Base-by-base conservation (phyloP, 1,140 invertebrate species). In the Drosophila albomicans region DNA sequence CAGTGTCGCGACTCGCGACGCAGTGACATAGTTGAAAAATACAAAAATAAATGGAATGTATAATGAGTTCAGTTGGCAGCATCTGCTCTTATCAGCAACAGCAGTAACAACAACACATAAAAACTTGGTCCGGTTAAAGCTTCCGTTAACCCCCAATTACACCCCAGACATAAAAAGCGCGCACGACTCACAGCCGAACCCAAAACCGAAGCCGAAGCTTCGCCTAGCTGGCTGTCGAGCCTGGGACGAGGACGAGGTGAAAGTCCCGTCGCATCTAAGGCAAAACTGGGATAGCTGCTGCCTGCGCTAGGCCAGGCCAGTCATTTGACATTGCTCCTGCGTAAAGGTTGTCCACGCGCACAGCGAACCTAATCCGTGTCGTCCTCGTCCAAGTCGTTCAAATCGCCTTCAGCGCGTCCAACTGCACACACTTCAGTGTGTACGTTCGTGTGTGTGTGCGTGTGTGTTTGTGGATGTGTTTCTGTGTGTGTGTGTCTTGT, bases 291-390 rank as follows among this genome's bases (percentile, higher is more conserved):
- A 85, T 88, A 82, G 81, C 82, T 86, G 79, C 73, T 66, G 62
- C 65, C 64, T 79, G 61, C 65, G 65, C 81, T 78, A 64, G 65
- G 78, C 68, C 87, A 63, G 65, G 78, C 68, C 87, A 92, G 91
- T 92, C 88, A 81, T 91, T 92, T 91, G 91, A 89, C 91, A 86
- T 91, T 92, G 91, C 82, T 92, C 84, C 87, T 84, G 78, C 77
- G 73, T 84, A 85, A 92, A 92, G 91, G 91, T 92, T 92, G 91
- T 92, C 80, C 86, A 62, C 69, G 81, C 79, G 79, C 81, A 62
- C 35, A 73, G 61, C 59, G 49, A 59, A 78, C 58, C 62, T 57
- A 73, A 70, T 66, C 68, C 67, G 48, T 84, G 48, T 84, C 45
- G 73, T 63, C 11, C 49, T 46, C 49, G 13, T 11, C 28, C 51